Evolutionary conservation across 2,113 vertebrate genomes (phyloP), one percentile per base, ranked within the genome.

Genomic region (Notothenia rossii): DNA sequence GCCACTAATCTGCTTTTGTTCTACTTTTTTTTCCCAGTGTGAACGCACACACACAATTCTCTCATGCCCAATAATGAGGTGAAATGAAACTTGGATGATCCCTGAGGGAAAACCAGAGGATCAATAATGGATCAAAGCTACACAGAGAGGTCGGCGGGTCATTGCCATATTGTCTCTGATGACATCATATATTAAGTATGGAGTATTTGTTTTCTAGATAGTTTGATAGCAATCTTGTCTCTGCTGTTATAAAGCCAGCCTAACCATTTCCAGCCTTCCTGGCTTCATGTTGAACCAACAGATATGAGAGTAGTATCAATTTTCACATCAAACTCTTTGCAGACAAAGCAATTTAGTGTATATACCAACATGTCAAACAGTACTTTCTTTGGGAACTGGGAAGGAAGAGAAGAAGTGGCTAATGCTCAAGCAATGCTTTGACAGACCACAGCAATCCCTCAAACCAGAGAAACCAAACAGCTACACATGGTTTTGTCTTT

Each of bases 51-150:
- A 4, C 70, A 54, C 49, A 10, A 14, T n/a, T 15, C 0, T 15
- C 36, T 66, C 48, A 13, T 22, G 7, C n/a, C 17, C 40, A 20
- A n/a, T 65, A 60, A 74, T 75, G 74, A 69, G 64, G 50, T 77
- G 59, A 78, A 78, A 64, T 54, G 63, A 65, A 77, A 76, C 66
- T 50, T 7, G n/a, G 25, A 55, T 50, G 25, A 48, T 14, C 74
- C 75, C 75, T 0, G 18, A 61, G 54, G 55, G 60, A 25, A 60
- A 53, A 80, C 11, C 11, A 10, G 55, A 54, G 20, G 72, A 33
- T 80, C 66, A 61, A 67, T 72, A 56, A 5, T 12, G 9, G 54
- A 83, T 68, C 11, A 1, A 10, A 22, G 61, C 29, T 59, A 46
- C 54, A 73, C 54, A 48, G 64, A 18, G 48, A 25, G 51, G 65